Base-by-base conservation (phyloP, 2,797 vertebrate genomes). In the Poecile montanus region DNA sequence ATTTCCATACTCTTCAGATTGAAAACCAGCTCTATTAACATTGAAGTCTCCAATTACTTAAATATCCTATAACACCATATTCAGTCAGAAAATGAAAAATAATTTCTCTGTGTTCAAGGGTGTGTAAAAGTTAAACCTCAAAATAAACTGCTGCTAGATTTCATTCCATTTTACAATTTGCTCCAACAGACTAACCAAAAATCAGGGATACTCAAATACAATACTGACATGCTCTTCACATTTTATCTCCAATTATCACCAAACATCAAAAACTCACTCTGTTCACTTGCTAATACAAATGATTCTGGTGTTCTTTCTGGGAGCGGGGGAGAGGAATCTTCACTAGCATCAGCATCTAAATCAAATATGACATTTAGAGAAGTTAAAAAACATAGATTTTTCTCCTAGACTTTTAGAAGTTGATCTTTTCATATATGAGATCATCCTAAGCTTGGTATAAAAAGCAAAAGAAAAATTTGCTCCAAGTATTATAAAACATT, bases 231-330 rank as follows among this genome's bases (percentile, higher is more conserved):
- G 45, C 14, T 62, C 22, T 73, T 70, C 10, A 29, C 36, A 61
- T 76, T 66, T 92, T 54, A 78, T 53, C 36, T 63, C 27, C 5
- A 90, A 16, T 58, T 85, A 80, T 45, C 10, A 51, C 26, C 86
- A 80, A 93, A 89, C 19, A 50, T 56, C 71, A 68, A 93, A 79
- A 65, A 97, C 96, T 98, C 93, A 98, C 97, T 96, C 75, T 97
- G 98, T 98, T 98, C 98, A 98, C 98, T 98, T 98, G 99, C 98
- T 98, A 99, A 97, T 54, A 98, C 98, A 98, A 99, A 99, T 94
- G 99, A 99, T 96, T 99, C 99, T 53, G 99, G 98, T 92, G 99
- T 99, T 98, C 99, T 98, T 97, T 98, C 98, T 77, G 99, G 99
- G 95, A 99, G 98, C 4, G 99, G 99, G 97, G 99, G 99, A 97